Base-by-base conservation (phyloP, 2,888 invertebrate genomes). In the Agrochola lota region DNA sequence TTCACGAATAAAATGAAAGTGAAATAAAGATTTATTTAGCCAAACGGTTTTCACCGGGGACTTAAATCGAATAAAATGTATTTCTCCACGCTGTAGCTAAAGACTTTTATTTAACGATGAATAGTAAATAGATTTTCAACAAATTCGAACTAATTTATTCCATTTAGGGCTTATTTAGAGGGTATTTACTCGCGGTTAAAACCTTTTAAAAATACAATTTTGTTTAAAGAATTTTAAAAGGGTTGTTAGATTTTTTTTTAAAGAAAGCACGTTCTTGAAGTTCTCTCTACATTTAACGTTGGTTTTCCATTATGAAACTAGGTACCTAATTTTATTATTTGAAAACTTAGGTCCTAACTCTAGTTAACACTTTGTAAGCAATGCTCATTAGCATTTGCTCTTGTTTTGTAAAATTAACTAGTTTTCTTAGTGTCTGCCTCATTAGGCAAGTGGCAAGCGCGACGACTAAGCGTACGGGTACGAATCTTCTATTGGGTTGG, bases 111-210 rank as follows among this genome's bases (percentile, higher is more conserved):
- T 20, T 74, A 17, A 71, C 15, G 43, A 40, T 71, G 52, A 71
- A 73, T 40, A 40, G 40, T 68, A 80, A 84, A 78, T 78, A 67
- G 57, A 74, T 59, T 81, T 75, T 7, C n/a, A 69, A 66, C 71
- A 40, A 68, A 70, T 71, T 60, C 5, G n/a, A 23, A 59, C 60
- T 20, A 30, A 11, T 59, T 63, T 69, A 55, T 78, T 85, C n/a
- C 15, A 74, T 78, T 76, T 68, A 46, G 20, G 46, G 17, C 23
- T 71, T 46, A 40, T 64, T 57, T 40, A 46, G 49, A 72, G 0
- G 20, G 17, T 26, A 46, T 40, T 74, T 46, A 67, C 62, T 71
- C 2, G 40, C 52, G 0, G 59, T 63, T 46, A 23, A 68, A 63
- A 60, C n/a, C 12, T 68, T 78, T 62, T n/a, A 26, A 40, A 49